Conservation (phyloP, 2,113 vertebrate genomes). For the Burhinus bistriatus region DNA sequence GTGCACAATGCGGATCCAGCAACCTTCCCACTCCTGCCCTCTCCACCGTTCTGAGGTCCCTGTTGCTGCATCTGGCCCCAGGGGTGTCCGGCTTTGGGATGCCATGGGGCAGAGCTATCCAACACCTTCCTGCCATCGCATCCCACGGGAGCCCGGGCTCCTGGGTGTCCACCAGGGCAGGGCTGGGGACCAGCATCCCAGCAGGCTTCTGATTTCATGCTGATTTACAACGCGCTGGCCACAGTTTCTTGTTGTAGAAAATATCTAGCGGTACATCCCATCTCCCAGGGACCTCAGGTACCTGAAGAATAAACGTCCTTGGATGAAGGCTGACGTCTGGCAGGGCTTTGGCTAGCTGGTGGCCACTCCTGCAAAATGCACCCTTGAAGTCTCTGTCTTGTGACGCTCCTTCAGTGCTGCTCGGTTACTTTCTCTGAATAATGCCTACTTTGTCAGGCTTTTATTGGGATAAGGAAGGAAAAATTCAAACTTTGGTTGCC, state of each 20-base stretch:
- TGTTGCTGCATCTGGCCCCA: rapidly evolving
- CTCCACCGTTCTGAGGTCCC: rapidly evolving
- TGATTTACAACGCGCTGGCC: rapidly evolving
- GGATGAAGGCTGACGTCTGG: rapidly evolving
- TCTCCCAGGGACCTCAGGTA: neutral
- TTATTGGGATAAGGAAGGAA: neutral
- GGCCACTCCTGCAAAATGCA: neutral
- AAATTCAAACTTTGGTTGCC: neutral
- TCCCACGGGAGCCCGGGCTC: rapidly evolving
- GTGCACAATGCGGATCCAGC: rapidly evolving
- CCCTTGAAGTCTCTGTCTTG: rapidly evolving
- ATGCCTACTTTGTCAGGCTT: neutral
- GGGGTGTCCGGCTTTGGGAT: rapidly evolving
- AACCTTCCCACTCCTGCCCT: rapidly evolving
- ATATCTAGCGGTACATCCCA: rapidly evolving
- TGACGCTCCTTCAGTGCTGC: rapidly evolving
- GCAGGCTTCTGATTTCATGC: rapidly evolving
- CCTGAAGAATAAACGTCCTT: neutral
- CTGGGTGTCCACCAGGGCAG: neutral
- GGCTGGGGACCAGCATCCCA: neutral
- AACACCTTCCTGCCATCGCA: rapidly evolving
- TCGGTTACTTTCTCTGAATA: neutral
- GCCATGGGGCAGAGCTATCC: neutral
- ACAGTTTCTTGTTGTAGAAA: rapidly evolving
- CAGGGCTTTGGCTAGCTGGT: neutral